Base-by-base conservation (phyloP, 2,888 invertebrate genomes). In the Chaetogeoica ovagalla region DNA sequence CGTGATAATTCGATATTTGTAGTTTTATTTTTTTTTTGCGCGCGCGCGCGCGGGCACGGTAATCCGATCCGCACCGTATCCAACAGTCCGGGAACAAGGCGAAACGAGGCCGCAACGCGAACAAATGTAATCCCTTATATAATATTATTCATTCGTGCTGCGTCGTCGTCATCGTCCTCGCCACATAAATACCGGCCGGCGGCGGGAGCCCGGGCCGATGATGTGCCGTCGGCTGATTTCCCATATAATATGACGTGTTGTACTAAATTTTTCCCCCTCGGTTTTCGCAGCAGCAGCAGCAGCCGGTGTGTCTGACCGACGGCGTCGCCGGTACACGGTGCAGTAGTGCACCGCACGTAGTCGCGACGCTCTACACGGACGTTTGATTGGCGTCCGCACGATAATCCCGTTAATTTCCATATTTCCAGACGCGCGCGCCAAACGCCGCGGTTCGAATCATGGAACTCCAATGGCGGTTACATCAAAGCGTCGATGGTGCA, bases 51-150 rank as follows among this genome's bases (percentile, higher is more conserved):
- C n/a, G n/a, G 19, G n/a, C 15, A 37, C 39, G 23, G 77, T 79
- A 79, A 79, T 79, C 70, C 77, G 77, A 79, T 79, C 70, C 70
- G 19, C 19, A 52, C 55, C 59, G 55, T 57, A 55, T 74, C 59
- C 43, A 57, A 48, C 17, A 37, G 39, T 23, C 76, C 76, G 68
- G n/a, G n/a, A 23, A 59, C 69, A 69, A n/a, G n/a, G 69, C 60
- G 48, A 70, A 63, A 79, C 77, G 39, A 63, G 77, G 70, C 77
- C 77, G 77, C 77, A 70, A n/a, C n/a, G n/a, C n/a, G 77, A 70
- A 79, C 70, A 63, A 79, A 79, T 63, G 77, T 70, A 70, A 70
- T 79, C 77, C 77, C 70, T 62, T 19, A 60, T 60, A 55, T n/a
- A n/a, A 19, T 39, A 39, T 39, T 39, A 39, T 39, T n/a, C n/a